Evolutionary conservation across 2,888 invertebrate species (phyloP).

Genomic region (Drosophila robusta): DNA sequence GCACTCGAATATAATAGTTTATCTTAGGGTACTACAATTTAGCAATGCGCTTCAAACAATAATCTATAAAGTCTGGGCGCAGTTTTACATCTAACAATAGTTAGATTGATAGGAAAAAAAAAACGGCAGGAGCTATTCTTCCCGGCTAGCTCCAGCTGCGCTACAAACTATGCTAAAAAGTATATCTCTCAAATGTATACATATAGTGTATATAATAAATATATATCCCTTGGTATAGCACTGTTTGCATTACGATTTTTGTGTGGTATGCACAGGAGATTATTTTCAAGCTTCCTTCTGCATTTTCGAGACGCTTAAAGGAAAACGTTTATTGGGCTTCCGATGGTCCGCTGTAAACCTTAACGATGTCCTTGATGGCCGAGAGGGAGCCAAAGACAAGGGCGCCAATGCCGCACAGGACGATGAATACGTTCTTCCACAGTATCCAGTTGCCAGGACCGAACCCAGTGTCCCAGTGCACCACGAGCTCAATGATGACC

Average conservation of each 20-base stretch:
- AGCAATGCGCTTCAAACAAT: slow-evolving; percentile 30
- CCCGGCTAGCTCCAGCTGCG: slow-evolving; percentile 29
- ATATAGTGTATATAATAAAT: slow-evolving; percentile 64
- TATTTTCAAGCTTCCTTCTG: slow-evolving; percentile 6
- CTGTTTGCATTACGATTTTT: slow-evolving; percentile 30
- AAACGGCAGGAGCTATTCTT: slow-evolving; percentile 19
- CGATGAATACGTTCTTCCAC: slow-evolving; percentile 91
- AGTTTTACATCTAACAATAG: slow-evolving; percentile 80
- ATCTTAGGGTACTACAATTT: slow-evolving; percentile 29
- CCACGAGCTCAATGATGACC: slow-evolving; percentile 92
- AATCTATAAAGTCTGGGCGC: slow-evolving; percentile 60
- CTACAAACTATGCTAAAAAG: slow-evolving; percentile 53
- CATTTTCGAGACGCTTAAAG: neutral
- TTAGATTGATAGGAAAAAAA: slow-evolving; percentile 67
- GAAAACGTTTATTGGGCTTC: slow-evolving; percentile 43
- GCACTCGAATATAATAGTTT: slow-evolving; percentile 45
- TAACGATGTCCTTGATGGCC: slow-evolving; percentile 88
- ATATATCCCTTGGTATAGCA: slow-evolving; percentile 72
- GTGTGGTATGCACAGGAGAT: slow-evolving; percentile 41
- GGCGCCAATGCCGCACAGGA: slow-evolving; percentile 91
- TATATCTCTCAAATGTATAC: slow-evolving; percentile 46
- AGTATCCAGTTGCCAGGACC: slow-evolving; percentile 90
- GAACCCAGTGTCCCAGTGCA: slow-evolving; percentile 94
- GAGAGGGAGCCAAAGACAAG: slow-evolving; percentile 92
- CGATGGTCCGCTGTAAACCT: slow-evolving; percentile 58